Percentiles rank a stretch among this genome's conserved stretches.
Evolutionary conservation across 1,140 invertebrate species (phyloP).

Genomic region (Diorhabda sublineata): DNA sequence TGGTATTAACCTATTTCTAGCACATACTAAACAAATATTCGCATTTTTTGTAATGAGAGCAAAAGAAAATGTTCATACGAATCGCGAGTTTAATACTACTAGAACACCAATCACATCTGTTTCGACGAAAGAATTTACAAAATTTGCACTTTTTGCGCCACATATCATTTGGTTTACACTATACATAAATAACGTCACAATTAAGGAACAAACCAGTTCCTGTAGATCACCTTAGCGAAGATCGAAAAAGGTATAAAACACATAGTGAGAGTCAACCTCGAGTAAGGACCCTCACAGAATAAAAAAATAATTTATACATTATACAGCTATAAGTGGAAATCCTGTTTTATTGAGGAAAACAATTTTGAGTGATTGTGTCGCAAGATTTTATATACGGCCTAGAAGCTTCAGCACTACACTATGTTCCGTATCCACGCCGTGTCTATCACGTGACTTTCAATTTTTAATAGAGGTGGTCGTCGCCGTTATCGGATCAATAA

Average conservation of each 20-base stretch:
- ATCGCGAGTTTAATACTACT: too few relatives aligned
- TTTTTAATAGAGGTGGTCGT: background rate
- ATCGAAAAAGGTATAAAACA: background rate
- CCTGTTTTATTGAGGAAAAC: background rate
- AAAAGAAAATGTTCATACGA: too few relatives aligned
- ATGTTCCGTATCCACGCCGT: background rate
- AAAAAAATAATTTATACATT: background rate
- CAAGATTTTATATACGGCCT: background rate
- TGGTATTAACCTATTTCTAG: too few relatives aligned
- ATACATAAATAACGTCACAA: too few relatives aligned
- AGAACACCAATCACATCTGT: too few relatives aligned
- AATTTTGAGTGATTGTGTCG: background rate
- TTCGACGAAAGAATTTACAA: too few relatives aligned
- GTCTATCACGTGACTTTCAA: constrained; percentile 1
- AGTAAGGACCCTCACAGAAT: background rate
- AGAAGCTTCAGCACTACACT: background rate
- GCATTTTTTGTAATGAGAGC: too few relatives aligned
- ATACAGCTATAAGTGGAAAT: background rate
- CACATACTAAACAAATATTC: too few relatives aligned
- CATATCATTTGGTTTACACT: too few relatives aligned
- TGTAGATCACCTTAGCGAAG: background rate
- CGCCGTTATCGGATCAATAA: background rate
- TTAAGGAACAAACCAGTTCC: too few relatives aligned
- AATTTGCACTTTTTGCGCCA: too few relatives aligned
- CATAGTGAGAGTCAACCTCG: background rate